Evolutionary conservation across 1,140 invertebrate species (phyloP).

Genomic region (Trachymyrmex septentrionalis): DNA sequence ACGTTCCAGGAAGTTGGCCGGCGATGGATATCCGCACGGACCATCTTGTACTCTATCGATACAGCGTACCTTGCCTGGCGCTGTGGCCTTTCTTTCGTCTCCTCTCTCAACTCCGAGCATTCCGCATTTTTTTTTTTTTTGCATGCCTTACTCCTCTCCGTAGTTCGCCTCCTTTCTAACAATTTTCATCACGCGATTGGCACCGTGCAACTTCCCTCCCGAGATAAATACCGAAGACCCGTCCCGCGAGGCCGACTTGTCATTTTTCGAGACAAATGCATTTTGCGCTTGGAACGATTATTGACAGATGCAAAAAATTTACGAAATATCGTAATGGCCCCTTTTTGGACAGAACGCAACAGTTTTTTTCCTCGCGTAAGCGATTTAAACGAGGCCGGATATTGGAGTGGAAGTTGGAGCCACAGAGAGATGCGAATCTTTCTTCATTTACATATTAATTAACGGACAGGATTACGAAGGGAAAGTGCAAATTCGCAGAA

Average conservation of each 20-base stretch:
- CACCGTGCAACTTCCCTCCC: background rate
- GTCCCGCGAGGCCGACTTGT: background rate
- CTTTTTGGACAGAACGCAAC: background rate
- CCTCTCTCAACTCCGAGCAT: constrained; percentile 30
- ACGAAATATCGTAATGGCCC: background rate
- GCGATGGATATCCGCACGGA: constrained; percentile 59
- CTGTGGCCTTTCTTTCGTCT: constrained; percentile 44
- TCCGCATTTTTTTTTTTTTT: constrained; percentile 33
- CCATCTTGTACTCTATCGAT: constrained; percentile 58
- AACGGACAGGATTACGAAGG: background rate
- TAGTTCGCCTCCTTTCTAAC: constrained; percentile 44
- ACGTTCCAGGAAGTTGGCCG: constrained; percentile 81
- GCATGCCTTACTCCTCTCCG: constrained; percentile 22
- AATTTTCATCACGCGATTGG: constrained; percentile 53
- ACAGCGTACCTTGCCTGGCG: constrained; percentile 20
- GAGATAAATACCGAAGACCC: constrained; percentile 21
- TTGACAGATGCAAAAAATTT: background rate
- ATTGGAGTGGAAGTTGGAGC: background rate
- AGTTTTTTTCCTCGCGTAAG: background rate
- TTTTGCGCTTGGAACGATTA: background rate
- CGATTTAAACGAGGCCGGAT: background rate
- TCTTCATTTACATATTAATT: constrained; percentile 16
- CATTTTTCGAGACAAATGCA: background rate
- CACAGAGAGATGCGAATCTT: background rate
- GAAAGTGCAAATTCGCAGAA: constrained; percentile 54